Evolutionary conservation across 2,888 invertebrate genomes (phyloP), one percentile per base, ranked within the genome.

Genomic region (Lymantria monacha): DNA sequence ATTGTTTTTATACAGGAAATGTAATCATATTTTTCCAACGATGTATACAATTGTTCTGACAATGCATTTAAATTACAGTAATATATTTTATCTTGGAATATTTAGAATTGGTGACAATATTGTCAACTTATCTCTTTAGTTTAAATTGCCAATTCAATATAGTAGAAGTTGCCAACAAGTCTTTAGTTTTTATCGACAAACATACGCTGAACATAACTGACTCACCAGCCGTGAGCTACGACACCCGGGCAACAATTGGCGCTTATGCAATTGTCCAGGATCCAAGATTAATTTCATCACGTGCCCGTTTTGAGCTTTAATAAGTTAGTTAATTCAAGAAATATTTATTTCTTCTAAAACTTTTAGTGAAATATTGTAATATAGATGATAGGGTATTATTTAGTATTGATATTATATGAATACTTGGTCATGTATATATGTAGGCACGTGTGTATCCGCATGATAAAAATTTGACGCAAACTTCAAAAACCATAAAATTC

Each of bases 191-290:
- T 79, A 77, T 72, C 69, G 66, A 64, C 66, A 71, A 74, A 71
- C 69, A 66, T 72, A 71, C 76, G 78, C 68, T 74, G 70, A 30
- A 37, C 70, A 71, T 61, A 69, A 71, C 72, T 74, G 79, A 79
- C 65, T 81, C 76, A 76, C 62, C 69, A 67, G 69, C 69, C 65
- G 66, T 73, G 72, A 67, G 68, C 70, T 65, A 64, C 73, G 72
- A 69, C 70, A 48, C 47, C 47, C 41, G 61, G 73, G 68, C 66
- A 66, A 72, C 74, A 75, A 72, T 82, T 80, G 79, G 73, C 76
- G 74, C 81, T 85, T 85, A 84, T 84, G 83, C 85, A 87, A 86
- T 77, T 79, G 74, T 78, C 76, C 77, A 78, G 73, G 70, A 74
- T 44, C 5, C 14, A 14, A 30, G 36, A 42, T 15, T 42, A 15